These are phyloP conservation scores for Sclerodermus sp. DNA, from an alignment of 2,888 invertebrate species.

Conservation along the genomic window DNA sequence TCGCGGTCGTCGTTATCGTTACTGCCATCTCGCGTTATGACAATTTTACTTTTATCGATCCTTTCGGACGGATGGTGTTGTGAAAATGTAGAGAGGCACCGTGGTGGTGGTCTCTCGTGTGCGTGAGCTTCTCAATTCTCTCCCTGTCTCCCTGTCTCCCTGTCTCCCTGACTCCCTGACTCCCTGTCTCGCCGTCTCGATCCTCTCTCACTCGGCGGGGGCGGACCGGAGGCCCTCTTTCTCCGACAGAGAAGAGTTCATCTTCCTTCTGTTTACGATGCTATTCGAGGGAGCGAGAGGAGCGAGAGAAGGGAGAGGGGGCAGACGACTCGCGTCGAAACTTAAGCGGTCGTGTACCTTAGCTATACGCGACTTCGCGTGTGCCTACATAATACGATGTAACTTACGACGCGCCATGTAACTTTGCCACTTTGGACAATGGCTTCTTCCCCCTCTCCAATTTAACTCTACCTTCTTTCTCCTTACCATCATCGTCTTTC, in stretches of 20 bases:
- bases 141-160: slow-evolving; percentile 13
- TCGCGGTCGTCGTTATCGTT: slow-evolving; percentile 22
- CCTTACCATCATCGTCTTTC: background rate
- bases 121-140: background rate
- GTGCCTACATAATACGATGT: slow-evolving; percentile 41
- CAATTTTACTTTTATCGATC: slow-evolving; percentile 40
- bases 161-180: slow-evolving; percentile 2
- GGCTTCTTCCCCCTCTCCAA: slow-evolving; percentile 22
- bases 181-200: slow-evolving; percentile 8
- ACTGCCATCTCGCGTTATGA: slow-evolving; percentile 38
- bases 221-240: too few species aligned
- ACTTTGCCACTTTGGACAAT: slow-evolving; percentile 54
- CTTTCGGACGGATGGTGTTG: slow-evolving; percentile 29
- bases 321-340: slow-evolving; percentile 35
- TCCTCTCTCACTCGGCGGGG: slow-evolving; percentile 3
- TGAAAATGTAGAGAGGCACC: background rate
- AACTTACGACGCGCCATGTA: slow-evolving; percentile 45
- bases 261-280: slow-evolving; percentile 31
- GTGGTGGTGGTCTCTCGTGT: too few species aligned
- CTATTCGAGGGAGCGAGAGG: slow-evolving; percentile 23
- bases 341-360: slow-evolving; percentile 42
- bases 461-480: background rate
- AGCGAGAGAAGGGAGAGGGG: slow-evolving; percentile 18
- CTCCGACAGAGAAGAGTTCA: background rate
- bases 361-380: slow-evolving; percentile 37